Evolutionary conservation across 1,140 invertebrate species (phyloP), one percentile per base, ranked within the genome.

Genomic region (Idris sp.): DNA sequence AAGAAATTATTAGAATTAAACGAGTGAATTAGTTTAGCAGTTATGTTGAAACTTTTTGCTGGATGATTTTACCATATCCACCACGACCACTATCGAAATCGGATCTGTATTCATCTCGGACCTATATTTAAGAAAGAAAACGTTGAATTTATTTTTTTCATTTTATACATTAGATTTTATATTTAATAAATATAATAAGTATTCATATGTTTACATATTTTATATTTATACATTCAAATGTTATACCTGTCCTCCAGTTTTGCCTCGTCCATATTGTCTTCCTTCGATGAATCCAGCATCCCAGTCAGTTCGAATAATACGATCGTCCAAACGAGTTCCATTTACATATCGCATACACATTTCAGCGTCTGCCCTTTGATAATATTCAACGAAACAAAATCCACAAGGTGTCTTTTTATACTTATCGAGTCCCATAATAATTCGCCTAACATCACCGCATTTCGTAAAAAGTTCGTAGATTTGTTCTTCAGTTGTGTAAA

Each of bases 341-440:
- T 99, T 99, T 4, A 99, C 91, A 86, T 97, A 99, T 84, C 97
- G 90, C 92, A 99, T 96, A 80, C 96, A 96, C 82, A 94, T 92
- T 86, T 99, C 97, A 11, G 96, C 93, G 89, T 99, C 98, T 2
- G 81, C 78, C 80, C 98, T 91, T 4, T 86, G 88, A 84, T 99
- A 99, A 89, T 98, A 99, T 89, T 99, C 98, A 0, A 99, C 92
- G 89, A 99, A 99, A 87, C 98, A 99, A 86, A 99, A 99, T 6
- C 98, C 98, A 90, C 98, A 99, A 0, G 98, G 98, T 0, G 98
- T 99, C 83, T 99, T 99, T 77, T 97, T 97, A 77, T 96, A 97
- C 81, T 98, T 97, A 84, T 99, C 98, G 40, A 99, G 87, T 0
- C 98, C 98, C 97, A 99, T 99, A 8, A 99, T 92, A 16, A 99